These are phyloP conservation scores for Mizuhopecten yessoensis DNA, from an alignment of 1,140 invertebrate species.

Conservation along the genomic window DNA sequence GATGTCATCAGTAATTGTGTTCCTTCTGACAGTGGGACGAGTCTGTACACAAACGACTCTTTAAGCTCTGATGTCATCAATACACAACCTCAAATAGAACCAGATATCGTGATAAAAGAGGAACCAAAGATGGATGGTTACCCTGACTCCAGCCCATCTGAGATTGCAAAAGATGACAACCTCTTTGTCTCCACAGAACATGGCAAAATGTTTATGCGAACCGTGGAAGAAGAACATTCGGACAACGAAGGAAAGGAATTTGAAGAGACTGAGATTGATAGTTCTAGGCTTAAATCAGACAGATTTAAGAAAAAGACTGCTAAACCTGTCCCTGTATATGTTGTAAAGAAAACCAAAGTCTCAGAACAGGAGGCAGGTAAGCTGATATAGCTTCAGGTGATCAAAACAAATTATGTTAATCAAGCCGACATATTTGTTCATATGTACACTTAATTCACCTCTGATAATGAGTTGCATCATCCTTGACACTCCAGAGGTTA, in stretches of 20 bases:
- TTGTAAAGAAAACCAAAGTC: background rate
- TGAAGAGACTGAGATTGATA: background rate
- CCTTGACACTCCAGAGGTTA: too few species aligned
- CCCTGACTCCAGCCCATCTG: background rate
- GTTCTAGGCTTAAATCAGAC: background rate
- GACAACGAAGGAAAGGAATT: background rate
- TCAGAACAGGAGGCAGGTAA: background rate
- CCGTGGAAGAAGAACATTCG: background rate
- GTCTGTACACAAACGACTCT: background rate
- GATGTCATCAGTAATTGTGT: background rate
- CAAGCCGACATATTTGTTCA: too few species aligned
- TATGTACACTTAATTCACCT: too few species aligned
- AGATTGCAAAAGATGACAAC: background rate
- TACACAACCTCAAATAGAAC: background rate
- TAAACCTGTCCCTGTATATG: background rate
- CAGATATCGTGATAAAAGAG: background rate
- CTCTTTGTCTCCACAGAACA: constrained; percentile 32
- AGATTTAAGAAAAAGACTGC: background rate
- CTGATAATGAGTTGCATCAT: too few species aligned
- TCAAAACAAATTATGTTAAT: too few species aligned
- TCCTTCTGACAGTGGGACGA: background rate
- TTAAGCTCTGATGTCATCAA: background rate
- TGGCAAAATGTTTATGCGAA: background rate
- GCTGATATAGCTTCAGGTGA: background rate
- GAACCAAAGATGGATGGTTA: background rate